Evolutionary conservation across 2,113 vertebrate genomes (phyloP).

Genomic region (Rhabdomys dilectus): DNA sequence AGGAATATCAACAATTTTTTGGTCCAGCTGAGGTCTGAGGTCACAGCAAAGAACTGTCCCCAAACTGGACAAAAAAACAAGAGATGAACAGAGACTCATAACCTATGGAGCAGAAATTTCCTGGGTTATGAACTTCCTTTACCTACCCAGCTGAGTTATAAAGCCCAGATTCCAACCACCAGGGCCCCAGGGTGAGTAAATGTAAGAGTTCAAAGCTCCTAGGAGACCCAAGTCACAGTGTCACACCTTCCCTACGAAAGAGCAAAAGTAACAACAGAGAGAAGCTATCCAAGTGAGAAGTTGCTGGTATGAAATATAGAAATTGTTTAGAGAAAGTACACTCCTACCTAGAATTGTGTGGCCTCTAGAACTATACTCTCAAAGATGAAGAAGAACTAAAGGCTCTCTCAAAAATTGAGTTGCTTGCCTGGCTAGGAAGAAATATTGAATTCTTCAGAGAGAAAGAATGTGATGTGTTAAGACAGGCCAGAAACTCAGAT

Average conservation of each 20-base stretch:
- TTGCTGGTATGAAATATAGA: neutral
- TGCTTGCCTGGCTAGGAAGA: neutral
- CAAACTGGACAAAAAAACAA: neutral
- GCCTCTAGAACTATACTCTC: slow-evolving; percentile 15
- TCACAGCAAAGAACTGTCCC: neutral
- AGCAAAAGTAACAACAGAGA: slow-evolving; percentile 21
- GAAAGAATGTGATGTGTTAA: neutral
- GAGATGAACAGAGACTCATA: neutral
- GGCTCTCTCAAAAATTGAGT: neutral
- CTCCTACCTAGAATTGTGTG: neutral
- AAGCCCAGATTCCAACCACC: neutral
- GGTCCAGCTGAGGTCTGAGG: slow-evolving; percentile 24
- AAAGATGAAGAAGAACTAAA: slow-evolving; percentile 27
- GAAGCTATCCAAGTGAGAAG: neutral
- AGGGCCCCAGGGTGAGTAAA: neutral
- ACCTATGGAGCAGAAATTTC: neutral
- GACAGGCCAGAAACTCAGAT: slow-evolving; percentile 17
- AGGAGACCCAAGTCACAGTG: neutral
- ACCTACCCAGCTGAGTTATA: neutral
- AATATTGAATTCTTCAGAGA: slow-evolving; percentile 29
- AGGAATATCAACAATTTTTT: neutral
- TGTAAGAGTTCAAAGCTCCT: slow-evolving; percentile 2
- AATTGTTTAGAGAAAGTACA: neutral
- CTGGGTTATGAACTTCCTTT: neutral
- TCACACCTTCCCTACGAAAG: neutral